These are phyloP conservation scores for Uropetala carovei DNA, from an alignment of 2,888 invertebrate genomes.

Conservation along the genomic window DNA sequence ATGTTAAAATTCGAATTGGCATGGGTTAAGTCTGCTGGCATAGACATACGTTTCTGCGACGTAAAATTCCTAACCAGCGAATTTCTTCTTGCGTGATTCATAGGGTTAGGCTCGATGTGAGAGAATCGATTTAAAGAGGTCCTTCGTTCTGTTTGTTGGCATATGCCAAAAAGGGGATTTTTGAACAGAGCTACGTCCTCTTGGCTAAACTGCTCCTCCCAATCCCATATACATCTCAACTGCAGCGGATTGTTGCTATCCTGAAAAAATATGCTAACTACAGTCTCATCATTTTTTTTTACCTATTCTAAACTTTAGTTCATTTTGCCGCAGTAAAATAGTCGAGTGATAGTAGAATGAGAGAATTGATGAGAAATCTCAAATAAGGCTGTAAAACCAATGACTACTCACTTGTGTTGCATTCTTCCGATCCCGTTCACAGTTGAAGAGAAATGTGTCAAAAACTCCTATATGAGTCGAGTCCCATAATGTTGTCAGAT, in stretches of 20 bases:
- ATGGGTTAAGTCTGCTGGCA: neutral
- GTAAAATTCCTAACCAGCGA: slow-evolving; percentile 26
- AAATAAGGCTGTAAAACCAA: neutral
- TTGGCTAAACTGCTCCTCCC: slow-evolving; percentile 91
- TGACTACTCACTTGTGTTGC: slow-evolving; percentile 79
- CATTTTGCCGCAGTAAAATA: neutral
- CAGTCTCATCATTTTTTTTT: neutral
- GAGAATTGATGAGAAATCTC: neutral
- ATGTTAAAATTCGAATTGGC: neutral
- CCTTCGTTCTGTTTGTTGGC: slow-evolving; percentile 59
- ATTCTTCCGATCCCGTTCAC: slow-evolving; percentile 84
- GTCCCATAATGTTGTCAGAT: slow-evolving; percentile 95
- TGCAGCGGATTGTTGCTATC: slow-evolving; percentile 77
- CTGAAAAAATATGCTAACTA: slow-evolving; percentile 71
- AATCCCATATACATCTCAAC: slow-evolving; percentile 91
- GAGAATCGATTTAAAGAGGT: slow-evolving; percentile 66
- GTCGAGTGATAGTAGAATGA: neutral
- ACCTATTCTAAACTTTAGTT: neutral
- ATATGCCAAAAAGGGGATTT: slow-evolving; percentile 85
- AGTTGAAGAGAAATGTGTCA: slow-evolving; percentile 95
- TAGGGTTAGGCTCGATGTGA: slow-evolving; percentile 68
- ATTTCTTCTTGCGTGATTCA: slow-evolving; percentile 66
- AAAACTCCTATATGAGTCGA: slow-evolving; percentile 91
- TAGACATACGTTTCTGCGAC: slow-evolving; percentile 48
- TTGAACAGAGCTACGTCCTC: slow-evolving; percentile 89